Evolutionary conservation across 2,797 vertebrate species (phyloP).

Genomic region (Geotrypetes seraphini): DNA sequence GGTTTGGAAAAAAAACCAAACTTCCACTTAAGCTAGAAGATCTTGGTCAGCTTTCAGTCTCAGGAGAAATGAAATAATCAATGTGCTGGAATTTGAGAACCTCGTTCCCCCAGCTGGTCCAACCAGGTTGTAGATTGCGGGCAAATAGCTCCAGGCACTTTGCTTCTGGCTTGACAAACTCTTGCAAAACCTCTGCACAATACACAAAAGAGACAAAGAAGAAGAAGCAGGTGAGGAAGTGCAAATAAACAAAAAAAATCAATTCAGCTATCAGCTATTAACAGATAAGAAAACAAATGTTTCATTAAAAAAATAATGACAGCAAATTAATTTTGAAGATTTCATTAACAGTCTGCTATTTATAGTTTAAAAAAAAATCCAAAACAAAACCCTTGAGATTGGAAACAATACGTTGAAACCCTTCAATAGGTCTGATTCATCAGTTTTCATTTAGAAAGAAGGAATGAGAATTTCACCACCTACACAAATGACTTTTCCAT

Average conservation of each 20-base stretch:
- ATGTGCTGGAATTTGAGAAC: slow-evolving; percentile 87
- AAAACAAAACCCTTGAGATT: slow-evolving; percentile 43
- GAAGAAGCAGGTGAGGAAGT: slow-evolving; percentile 17
- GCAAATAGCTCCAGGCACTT: slow-evolving; percentile 86
- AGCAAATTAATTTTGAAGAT: slow-evolving; percentile 47
- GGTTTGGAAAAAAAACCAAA: neutral
- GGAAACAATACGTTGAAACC: slow-evolving; percentile 30
- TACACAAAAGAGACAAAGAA: slow-evolving; percentile 12
- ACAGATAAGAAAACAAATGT: slow-evolving; percentile 18
- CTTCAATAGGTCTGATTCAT: slow-evolving; percentile 41
- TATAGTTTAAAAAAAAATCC: slow-evolving; percentile 46
- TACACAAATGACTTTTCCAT: slow-evolving; percentile 26
- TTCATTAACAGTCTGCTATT: slow-evolving; percentile 42
- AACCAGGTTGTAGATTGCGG: slow-evolving; percentile 80
- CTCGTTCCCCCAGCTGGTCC: slow-evolving; percentile 97
- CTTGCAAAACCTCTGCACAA: slow-evolving; percentile 70
- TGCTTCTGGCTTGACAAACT: slow-evolving; percentile 56
- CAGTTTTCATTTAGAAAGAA: slow-evolving; percentile 42
- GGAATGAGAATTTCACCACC: slow-evolving; percentile 36
- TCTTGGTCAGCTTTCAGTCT: slow-evolving; percentile 19
- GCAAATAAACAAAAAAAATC: slow-evolving; percentile 23
- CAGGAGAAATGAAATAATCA: slow-evolving; percentile 64
- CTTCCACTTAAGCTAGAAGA: neutral
- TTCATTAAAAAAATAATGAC: slow-evolving; percentile 33
- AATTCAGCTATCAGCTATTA: slow-evolving; percentile 24